Evolutionary conservation across 64 coral and sea anemone genomes (phyloP).

Genomic region (Hydrozoanthus tunicans): DNA sequence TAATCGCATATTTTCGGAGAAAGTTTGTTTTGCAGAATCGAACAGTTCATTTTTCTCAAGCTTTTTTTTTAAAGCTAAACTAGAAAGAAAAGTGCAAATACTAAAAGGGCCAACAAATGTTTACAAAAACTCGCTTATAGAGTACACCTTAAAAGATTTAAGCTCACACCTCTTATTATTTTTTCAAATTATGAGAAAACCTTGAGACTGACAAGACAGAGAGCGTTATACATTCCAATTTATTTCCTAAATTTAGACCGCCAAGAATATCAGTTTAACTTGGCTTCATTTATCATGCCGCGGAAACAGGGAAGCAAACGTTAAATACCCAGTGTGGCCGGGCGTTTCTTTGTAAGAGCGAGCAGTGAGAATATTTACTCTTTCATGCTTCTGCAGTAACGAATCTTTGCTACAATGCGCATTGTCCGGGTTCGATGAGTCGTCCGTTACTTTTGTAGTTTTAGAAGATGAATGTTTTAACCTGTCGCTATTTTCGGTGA

Average conservation of each 20-base stretch:
- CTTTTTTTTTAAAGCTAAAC: too few species aligned
- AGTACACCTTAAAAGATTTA: too few species aligned
- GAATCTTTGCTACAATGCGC: constrained; percentile 4
- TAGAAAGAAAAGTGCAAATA: too few species aligned
- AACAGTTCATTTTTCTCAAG: too few species aligned
- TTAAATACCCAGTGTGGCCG: constrained; percentile 96
- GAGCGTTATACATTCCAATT: not conserved
- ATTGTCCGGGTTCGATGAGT: constrained; percentile 15
- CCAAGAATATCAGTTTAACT: not conserved
- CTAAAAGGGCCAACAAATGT: too few species aligned
- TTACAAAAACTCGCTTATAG: too few species aligned
- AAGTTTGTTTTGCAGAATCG: too few species aligned
- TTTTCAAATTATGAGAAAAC: too few species aligned
- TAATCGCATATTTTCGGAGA: too few species aligned
- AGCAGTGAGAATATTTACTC: constrained; percentile 69
- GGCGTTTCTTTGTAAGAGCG: constrained; percentile 76
- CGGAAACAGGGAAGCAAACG: constrained; percentile 81
- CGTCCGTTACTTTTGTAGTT: not conserved
- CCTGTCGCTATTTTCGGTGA: not conserved
- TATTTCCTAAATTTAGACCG: not conserved
- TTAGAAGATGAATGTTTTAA: not conserved
- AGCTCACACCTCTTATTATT: too few species aligned
- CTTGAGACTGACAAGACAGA: too few species aligned
- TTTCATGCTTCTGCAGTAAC: constrained; percentile 49
- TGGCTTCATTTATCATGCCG: not conserved